Conservation (phyloP, 2,888 invertebrate species). For the Mythimna albipuncta region DNA sequence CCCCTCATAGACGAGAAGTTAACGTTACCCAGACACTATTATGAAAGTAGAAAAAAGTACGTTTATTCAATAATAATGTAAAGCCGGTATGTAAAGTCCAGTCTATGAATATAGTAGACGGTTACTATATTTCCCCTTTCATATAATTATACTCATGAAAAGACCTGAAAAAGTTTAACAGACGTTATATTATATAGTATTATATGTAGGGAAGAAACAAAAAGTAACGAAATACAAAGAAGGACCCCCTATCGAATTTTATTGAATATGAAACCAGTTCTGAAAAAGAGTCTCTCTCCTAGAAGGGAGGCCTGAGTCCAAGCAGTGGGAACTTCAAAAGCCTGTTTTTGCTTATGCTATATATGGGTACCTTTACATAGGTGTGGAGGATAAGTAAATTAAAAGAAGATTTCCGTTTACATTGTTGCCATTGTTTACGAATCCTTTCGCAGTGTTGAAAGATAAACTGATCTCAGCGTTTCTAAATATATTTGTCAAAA, state of each 20-base stretch:
- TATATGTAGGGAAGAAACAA: too few relatives aligned
- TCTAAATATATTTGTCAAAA: constrained; percentile 74
- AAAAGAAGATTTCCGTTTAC: constrained; percentile 15
- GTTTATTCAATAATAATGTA: constrained; percentile 31
- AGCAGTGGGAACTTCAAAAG: too few relatives aligned
- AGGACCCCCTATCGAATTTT: neutral
- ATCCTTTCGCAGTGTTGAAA: constrained; percentile 66
- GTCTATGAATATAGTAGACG: constrained; percentile 10
- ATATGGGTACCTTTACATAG: neutral
- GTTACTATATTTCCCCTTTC: neutral
- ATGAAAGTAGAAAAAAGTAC: constrained; percentile 28
- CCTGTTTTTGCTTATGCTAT: neutral
- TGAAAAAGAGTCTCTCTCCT: neutral
- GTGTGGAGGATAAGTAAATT: neutral
- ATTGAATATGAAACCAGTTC: constrained; percentile 14
- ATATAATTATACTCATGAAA: neutral
- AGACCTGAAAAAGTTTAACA: neutral
- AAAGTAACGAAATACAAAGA: neutral
- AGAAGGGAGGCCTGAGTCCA: too few relatives aligned
- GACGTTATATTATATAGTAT: too few relatives aligned
- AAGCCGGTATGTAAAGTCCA: constrained; percentile 11
- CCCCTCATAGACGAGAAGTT: constrained; percentile 38
- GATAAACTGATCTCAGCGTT: constrained; percentile 65
- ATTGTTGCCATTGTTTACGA: constrained; percentile 34
- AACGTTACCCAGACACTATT: constrained; percentile 40